Evolutionary conservation across 2,797 vertebrate species (phyloP).

Genomic region (Aeoliscus strigatus): DNA sequence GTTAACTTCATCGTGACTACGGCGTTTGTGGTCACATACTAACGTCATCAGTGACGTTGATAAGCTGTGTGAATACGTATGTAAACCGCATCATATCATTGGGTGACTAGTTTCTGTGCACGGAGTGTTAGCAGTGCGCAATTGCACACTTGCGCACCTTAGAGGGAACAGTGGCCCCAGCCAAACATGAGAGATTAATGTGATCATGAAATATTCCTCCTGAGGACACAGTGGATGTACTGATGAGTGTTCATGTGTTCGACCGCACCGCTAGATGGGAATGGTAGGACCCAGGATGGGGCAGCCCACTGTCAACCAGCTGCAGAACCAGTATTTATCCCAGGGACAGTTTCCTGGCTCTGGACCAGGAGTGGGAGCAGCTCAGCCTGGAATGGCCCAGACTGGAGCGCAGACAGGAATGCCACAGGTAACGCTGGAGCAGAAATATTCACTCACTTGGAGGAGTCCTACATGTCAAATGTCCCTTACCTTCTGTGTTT

Average conservation of each 20-base stretch:
- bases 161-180: no score
- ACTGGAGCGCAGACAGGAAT: slow-evolving; percentile 80
- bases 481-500: background rate
- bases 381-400: slow-evolving; percentile 79
- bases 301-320: slow-evolving; percentile 80
- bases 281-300: slow-evolving; percentile 83
- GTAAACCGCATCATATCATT: no score
- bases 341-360: slow-evolving; percentile 84
- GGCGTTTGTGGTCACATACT: no score
- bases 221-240: no score
- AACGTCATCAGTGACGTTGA: no score
- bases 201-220: background rate
- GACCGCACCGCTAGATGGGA: slow-evolving; percentile 73
- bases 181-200: background rate
- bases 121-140: no score
- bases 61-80: no score
- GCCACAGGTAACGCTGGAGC: slow-evolving; percentile 61
- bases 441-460: background rate
- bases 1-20: no score
- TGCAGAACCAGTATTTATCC: slow-evolving; percentile 89
- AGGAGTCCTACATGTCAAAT: background rate
- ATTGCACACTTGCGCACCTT: no score
- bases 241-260: no score
- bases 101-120: no score
- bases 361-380: slow-evolving; percentile 76